Evolutionary conservation across 2,113 vertebrate genomes (phyloP).

Genomic region (Carollia perspicillata): DNA sequence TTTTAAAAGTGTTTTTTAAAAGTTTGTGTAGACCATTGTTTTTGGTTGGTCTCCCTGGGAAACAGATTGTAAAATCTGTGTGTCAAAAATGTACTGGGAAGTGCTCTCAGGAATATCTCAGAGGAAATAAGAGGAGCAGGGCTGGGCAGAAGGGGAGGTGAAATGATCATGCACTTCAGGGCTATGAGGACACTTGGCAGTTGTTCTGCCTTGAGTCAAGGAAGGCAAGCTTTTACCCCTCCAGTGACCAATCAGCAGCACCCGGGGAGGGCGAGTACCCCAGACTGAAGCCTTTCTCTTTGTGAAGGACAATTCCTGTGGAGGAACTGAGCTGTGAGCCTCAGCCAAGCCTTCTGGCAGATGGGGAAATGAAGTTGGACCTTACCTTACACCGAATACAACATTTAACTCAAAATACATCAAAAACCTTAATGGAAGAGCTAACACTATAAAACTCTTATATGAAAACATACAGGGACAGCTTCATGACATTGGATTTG

Average conservation of each 20-base stretch:
- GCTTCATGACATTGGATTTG: background rate
- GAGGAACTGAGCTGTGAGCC: background rate
- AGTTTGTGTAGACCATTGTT: background rate
- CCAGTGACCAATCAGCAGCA: background rate
- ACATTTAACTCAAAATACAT: background rate
- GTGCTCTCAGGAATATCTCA: background rate
- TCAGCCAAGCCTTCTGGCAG: background rate
- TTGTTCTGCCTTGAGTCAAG: background rate
- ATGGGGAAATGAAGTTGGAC: background rate
- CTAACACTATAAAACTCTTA: no score
- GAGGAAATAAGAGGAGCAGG: background rate
- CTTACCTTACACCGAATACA: background rate
- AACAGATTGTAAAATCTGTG: background rate
- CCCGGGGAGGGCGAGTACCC: background rate
- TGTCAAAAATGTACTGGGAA: background rate
- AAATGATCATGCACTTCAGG: background rate
- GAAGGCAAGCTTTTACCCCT: background rate
- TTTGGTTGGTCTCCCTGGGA: background rate
- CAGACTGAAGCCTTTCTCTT: background rate
- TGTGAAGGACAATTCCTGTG: background rate
- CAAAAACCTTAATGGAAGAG: background rate
- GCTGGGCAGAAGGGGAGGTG: background rate
- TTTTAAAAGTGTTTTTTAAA: background rate
- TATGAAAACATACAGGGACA: no score
- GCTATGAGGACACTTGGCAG: background rate